Conservation (phyloP, 2,113 vertebrate genomes). For the Formicarius rufipectus region DNA sequence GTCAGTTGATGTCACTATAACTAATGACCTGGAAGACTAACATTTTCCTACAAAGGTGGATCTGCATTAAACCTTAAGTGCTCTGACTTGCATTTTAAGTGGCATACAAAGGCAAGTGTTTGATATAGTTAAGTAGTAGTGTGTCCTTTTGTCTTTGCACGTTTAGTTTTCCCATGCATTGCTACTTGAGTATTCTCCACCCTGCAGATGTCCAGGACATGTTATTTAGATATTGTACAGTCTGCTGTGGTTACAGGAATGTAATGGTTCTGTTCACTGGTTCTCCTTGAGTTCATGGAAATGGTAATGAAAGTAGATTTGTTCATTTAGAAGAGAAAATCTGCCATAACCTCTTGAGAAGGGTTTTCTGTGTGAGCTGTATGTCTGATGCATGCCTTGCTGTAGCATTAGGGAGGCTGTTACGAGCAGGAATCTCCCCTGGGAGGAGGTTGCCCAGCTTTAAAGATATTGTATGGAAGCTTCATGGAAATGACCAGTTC, state of each 20-base stretch:
- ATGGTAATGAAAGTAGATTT: not conserved
- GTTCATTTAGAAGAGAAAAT: not conserved
- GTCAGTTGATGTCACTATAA: not conserved
- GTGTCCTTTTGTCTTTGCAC: not conserved
- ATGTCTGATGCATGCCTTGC: not conserved
- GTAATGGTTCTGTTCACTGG: not conserved
- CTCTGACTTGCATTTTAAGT: not conserved
- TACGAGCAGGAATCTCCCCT: not conserved
- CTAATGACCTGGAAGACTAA: not conserved
- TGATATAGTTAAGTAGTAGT: not conserved
- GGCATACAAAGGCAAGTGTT: not conserved
- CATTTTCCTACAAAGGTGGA: not conserved
- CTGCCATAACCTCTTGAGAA: not conserved
- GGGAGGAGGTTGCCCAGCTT: not conserved
- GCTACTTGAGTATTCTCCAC: not conserved
- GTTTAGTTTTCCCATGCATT: not conserved
- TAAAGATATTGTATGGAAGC: not conserved
- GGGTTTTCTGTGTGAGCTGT: not conserved
- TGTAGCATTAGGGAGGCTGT: not conserved
- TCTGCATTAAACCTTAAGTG: not conserved
- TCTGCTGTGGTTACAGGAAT: not conserved
- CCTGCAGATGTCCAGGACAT: not conserved
- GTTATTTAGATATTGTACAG: not conserved
- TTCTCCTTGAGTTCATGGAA: not conserved
- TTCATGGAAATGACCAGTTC: not conserved